Evolutionary conservation across 1,140 invertebrate species (phyloP), one percentile per base, ranked within the genome.

Genomic region (Portunus trituberculatus): DNA sequence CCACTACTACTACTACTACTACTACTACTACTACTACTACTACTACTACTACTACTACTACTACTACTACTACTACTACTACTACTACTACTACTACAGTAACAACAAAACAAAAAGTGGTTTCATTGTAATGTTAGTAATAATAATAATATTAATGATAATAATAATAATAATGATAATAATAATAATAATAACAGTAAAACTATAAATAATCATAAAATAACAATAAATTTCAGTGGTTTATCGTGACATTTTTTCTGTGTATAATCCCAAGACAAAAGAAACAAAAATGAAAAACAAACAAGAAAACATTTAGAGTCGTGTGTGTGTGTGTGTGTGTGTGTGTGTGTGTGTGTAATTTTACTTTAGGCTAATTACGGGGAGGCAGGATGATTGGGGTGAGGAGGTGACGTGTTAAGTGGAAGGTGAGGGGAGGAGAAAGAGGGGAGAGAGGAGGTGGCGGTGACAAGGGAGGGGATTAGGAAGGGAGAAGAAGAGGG

Each of bases 31-130:
- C 67, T 76, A 76, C 59, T 76, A 76, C 59, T 76, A 76, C 59
- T 76, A 76, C 59, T 76, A 76, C 59, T 76, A 76, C 59, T 76
- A 76, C 59, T 76, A 76, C 59, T 76, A 76, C 59, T 76, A 76
- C 59, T 76, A 76, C 59, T 76, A 76, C 59, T 76, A 76, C 59
- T 76, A 76, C 59, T 76, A 76, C 59, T 76, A 76, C 59, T 25
- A 76, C 59, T 76, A 76, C 67, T 76, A 76, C 67, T 76, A 76
- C 67, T 76, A 25, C 67, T 16, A 76, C 20, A n/a, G 8, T 25
- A 20, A 76, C 67, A 20, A n/a, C 67, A 39, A 39, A 39, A 39
- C 6, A 39, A 39, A 39, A 6, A 2, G 1, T 39, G 39, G 6
- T 39, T 39, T 39, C 39, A 39, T 39, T 2, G 39, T 39, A 39